Evolutionary conservation across 2,888 invertebrate genomes (phyloP), one percentile per base, ranked within the genome.

Genomic region (Sesamia inferens): DNA sequence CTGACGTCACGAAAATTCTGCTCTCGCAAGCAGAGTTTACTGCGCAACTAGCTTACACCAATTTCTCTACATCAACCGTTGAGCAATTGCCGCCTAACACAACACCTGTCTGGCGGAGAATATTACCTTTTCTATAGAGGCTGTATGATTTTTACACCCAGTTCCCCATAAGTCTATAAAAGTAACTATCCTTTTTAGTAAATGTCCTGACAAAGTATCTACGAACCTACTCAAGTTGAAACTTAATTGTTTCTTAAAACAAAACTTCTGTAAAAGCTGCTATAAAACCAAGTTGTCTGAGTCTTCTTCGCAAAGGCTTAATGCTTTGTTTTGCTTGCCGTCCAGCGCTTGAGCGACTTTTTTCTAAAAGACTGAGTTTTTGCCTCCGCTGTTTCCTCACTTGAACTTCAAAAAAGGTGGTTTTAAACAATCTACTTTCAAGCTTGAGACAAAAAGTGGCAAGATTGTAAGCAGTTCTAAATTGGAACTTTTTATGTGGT

Each of bases 321-420:
- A 31, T 54, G 44, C 65, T 77, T 72, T 75, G 68, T 79, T 82
- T 80, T 70, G 57, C 74, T 82, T 71, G 22, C 47, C 39, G 48
- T 71, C 62, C 64, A 67, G 31, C 71, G 79, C 55, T 79, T 14
- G 14, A 82, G 67, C 31, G 67, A 61, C 42, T 68, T 77, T 83
- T 74, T 75, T 69, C 70, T 66, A 39, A 55, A 64, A 24, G 62
- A 55, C 62, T 67, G 47, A 63, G 64, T 68, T 82, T 81, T 80
- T 68, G 48, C 48, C 8, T 54, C 24, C 48, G 55, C 24, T 7
- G 19, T 58, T 61, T 59, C 57, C 61, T 68, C 59, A 71, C 69
- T 81, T 22, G 14, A 71, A 24, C 54, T 47, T 62, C 74, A 58
- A 64, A 68, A 81, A 77, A 68, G 22, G 31, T 58, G 54, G 8